Conservation (phyloP, 2,797 vertebrate species). For the Petrocephalus schoutedeni region DNA sequence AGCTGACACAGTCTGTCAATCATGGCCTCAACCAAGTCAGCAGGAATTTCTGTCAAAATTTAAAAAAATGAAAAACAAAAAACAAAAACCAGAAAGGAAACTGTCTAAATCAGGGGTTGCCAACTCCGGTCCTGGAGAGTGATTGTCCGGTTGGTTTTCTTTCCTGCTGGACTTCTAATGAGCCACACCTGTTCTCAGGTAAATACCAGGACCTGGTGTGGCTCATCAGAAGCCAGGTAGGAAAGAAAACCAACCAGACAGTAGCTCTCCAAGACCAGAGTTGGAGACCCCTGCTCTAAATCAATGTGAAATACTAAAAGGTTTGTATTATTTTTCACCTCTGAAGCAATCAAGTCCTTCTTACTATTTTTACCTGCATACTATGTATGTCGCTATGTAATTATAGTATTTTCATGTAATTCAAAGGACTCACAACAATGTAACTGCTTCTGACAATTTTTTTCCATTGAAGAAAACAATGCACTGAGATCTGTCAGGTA, state of each 20-base stretch:
- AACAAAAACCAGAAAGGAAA: background rate
- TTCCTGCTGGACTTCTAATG: too few relatives aligned
- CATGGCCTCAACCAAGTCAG: background rate
- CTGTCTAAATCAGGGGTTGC: background rate
- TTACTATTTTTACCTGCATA: background rate
- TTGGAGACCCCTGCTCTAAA: background rate
- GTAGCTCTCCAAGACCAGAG: too few relatives aligned
- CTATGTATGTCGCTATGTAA: background rate
- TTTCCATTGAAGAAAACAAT: background rate
- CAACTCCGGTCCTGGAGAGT: too few relatives aligned
- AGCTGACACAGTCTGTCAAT: background rate
- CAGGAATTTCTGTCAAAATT: background rate
- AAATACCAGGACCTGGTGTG: too few relatives aligned
- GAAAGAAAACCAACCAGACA: too few relatives aligned
- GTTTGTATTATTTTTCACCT: background rate
- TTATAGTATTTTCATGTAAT: background rate
- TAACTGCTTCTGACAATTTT: background rate
- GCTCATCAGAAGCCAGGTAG: too few relatives aligned
- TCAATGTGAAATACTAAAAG: background rate
- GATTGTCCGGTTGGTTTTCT: too few relatives aligned
- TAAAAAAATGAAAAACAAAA: background rate
- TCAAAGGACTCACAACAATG: too few relatives aligned
- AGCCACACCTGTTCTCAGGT: too few relatives aligned
- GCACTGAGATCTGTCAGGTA: background rate
- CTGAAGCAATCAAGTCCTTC: background rate